Conservation (phyloP, 2,113 vertebrate genomes). For the Corythaeola cristata region DNA sequence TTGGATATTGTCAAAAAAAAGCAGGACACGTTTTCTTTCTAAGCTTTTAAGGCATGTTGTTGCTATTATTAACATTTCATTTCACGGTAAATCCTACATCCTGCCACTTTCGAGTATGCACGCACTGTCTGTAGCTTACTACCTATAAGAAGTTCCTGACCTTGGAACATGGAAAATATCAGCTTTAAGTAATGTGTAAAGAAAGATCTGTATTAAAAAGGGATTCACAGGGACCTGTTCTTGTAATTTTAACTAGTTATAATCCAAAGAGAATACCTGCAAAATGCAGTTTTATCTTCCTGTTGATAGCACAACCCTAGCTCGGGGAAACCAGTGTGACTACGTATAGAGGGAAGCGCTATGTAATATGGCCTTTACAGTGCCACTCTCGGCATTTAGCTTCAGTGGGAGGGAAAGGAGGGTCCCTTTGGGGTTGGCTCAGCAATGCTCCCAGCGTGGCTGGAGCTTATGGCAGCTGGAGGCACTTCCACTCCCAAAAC, state of each 20-base stretch:
- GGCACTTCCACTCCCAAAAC: background rate
- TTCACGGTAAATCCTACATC: background rate
- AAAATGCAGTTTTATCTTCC: background rate
- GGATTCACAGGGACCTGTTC: background rate
- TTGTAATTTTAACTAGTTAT: background rate
- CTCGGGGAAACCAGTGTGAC: background rate
- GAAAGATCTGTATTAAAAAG: background rate
- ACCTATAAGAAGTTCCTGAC: background rate
- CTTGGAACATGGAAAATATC: background rate
- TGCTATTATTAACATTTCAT: background rate
- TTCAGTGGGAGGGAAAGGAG: background rate
- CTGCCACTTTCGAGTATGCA: background rate
- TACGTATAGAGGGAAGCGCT: background rate
- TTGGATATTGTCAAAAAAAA: conserved; percentile 22
- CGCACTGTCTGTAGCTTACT: background rate
- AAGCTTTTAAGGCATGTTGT: conserved; percentile 32
- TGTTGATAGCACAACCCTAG: background rate
- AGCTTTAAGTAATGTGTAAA: background rate
- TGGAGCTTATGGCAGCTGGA: background rate
- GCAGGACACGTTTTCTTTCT: conserved; percentile 50
- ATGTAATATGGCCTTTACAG: background rate
- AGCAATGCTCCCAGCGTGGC: background rate
- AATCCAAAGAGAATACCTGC: background rate
- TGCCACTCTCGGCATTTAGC: background rate
- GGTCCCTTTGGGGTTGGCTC: background rate